phyloP scores from a whole-genome alignment of 2,888 invertebrate species.

The Caenorhabditis afra region DNA sequence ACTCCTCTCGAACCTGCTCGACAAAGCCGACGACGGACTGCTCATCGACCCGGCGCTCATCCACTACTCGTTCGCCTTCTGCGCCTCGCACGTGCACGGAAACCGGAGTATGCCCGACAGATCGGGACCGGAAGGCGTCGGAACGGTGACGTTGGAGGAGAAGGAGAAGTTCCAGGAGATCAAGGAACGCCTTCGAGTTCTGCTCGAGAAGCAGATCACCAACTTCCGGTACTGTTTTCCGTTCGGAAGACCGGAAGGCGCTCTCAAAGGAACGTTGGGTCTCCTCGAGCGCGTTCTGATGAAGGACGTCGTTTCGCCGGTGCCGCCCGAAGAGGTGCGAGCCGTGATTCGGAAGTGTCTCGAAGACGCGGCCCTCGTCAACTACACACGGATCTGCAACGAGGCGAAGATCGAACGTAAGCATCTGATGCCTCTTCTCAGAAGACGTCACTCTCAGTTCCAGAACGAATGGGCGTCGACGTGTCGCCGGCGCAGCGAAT shows the following conservation, averaged over 20 bases:
- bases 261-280: constrained; percentile 95
- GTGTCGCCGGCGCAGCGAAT: constrained; percentile 83
- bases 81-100: constrained; percentile 98
- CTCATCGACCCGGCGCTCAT: constrained; percentile 98
- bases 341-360: constrained; percentile 96
- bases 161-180: constrained; percentile 93
- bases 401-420: constrained; percentile 98
- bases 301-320: constrained; percentile 98
- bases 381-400: constrained; percentile 94
- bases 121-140: constrained; percentile 88
- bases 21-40: constrained; percentile 86
- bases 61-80: constrained; percentile 99
- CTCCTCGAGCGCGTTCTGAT: constrained; percentile 95
- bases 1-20: constrained; percentile 94
- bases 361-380: constrained; percentile 97
- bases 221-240: constrained; percentile 99
- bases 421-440: constrained; percentile 61
- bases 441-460: constrained; percentile 35
- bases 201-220: constrained; percentile 97
- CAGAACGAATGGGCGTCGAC: constrained; percentile 80
- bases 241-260: constrained; percentile 98
- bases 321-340: constrained; percentile 94
- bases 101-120: constrained; percentile 87
- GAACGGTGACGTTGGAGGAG: constrained; percentile 97
- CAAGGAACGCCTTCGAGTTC: constrained; percentile 92